Conservation (phyloP, 1,140 invertebrate genomes). For the Apolygus lucorum region DNA sequence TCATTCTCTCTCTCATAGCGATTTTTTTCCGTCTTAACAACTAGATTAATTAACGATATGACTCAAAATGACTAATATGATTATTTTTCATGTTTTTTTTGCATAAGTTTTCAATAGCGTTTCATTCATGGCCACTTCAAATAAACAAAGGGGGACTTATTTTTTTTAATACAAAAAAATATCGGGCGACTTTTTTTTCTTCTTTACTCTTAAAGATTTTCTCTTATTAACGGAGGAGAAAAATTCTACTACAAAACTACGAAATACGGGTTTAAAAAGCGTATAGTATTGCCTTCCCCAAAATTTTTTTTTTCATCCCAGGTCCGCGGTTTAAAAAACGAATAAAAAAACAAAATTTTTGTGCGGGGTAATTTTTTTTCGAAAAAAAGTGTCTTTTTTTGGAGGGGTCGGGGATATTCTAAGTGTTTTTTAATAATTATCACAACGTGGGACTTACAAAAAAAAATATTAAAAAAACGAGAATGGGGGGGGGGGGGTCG, state of each 20-base stretch:
- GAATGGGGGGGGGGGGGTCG: neutral
- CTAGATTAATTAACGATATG: conserved; percentile 25
- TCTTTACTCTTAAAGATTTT: no score
- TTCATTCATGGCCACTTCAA: no score
- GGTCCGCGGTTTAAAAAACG: no score
- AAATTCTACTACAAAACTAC: no score
- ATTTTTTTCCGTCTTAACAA: conserved; percentile 18
- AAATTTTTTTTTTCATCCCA: conserved; percentile 14
- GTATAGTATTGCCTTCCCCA: conserved; percentile 50
- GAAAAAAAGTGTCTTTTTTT: conserved; percentile 22
- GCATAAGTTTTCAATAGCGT: neutral
- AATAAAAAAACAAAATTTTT: conserved; percentile 15
- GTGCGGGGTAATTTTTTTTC: conserved; percentile 14
- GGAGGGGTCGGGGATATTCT: conserved; percentile 11
- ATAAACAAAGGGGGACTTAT: no score
- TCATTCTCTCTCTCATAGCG: no score
- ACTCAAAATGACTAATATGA: conserved; percentile 32
- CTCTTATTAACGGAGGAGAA: no score
- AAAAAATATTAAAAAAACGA: conserved; percentile 21
- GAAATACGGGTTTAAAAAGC: no score
- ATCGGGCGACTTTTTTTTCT: no score
- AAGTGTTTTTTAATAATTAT: no score
- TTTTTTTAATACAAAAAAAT: no score
- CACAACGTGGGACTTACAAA: conserved; percentile 22
- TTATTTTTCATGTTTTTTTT: conserved; percentile 20